Evolutionary conservation across 2,797 vertebrate species (phyloP).

Genomic region (Phoeniculus purpureus): DNA sequence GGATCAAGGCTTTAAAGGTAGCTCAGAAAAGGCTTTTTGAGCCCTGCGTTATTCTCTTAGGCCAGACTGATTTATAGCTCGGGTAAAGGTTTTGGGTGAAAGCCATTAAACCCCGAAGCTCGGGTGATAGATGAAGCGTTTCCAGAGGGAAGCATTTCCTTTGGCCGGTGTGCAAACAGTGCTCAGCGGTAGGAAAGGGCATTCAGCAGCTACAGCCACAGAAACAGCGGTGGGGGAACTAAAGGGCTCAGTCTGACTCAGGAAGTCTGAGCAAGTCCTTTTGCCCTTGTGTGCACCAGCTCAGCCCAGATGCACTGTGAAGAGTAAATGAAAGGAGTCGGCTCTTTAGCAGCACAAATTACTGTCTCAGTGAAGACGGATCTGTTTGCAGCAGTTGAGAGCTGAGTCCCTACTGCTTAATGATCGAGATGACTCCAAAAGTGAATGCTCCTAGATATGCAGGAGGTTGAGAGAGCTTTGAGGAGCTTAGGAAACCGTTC

Average conservation of each 20-base stretch:
- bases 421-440: not conserved
- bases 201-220: not conserved
- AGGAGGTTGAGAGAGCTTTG: not conserved
- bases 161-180: not conserved
- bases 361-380: not conserved
- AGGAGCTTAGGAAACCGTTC: not conserved
- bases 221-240: not conserved
- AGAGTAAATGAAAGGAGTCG: not conserved
- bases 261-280: not conserved
- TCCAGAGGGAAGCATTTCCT: not conserved
- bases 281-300: rapidly evolving
- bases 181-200: not conserved
- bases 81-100: not conserved
- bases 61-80: not conserved
- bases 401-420: not conserved
- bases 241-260: not conserved
- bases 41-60: not conserved
- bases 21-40: not conserved
- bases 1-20: not conserved
- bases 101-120: not conserved
- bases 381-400: not conserved
- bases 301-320: not conserved
- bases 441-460: not conserved
- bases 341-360: not conserved
- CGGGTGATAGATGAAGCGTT: not conserved